Base-by-base conservation (phyloP, 2,113 vertebrate genomes). In the Rhizomys pruinosus region DNA sequence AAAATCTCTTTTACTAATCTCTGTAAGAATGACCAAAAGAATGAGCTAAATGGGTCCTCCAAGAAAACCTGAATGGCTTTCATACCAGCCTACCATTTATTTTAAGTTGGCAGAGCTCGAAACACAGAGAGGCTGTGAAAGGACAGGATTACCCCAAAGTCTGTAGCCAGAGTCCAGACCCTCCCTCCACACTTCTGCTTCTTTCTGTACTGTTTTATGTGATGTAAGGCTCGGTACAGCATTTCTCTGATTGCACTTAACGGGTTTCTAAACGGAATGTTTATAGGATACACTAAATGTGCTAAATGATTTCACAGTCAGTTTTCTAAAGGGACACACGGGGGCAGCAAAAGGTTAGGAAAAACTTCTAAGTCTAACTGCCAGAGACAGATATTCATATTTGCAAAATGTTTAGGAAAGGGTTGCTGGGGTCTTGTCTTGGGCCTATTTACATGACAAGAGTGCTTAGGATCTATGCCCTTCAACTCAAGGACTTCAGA, bases 261-360 rank as follows among this genome's bases (percentile, higher is more conserved):
- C 17, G 8, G 29, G 5, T 69, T 34, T 80, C 84, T 81, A 73
- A 72, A 39, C n/a, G 16, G 39, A 64, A 42, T 61, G 55, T 10
- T 27, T 55, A 2, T 25, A 61, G 22, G 59, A 61, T 19, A 61
- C 59, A 1, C 63, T 80, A 63, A 82, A 57, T 32, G 90, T 80
- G 79, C 52, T 39, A 1, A 4, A 20, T 37, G 17, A 57, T 76
- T 80, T n/a, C 61, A 87, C 25, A 52, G n/a, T 93, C 79, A 95
- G 32, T 97, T 97, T 92, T 94, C 87, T 78, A 72, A 92, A 25
- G 42, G 85, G 89, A 97, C 98, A 94, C 98, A 92, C 20, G 97
- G 97, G 97, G 98, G 98, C 98, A 97, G 98, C 98, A 98, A 95
- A 98, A 89, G 39, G 96, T 97, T 92, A 96, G 87, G 37, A 97